Conservation (phyloP, 2,888 invertebrate genomes). For the Pammene fasciana region DNA sequence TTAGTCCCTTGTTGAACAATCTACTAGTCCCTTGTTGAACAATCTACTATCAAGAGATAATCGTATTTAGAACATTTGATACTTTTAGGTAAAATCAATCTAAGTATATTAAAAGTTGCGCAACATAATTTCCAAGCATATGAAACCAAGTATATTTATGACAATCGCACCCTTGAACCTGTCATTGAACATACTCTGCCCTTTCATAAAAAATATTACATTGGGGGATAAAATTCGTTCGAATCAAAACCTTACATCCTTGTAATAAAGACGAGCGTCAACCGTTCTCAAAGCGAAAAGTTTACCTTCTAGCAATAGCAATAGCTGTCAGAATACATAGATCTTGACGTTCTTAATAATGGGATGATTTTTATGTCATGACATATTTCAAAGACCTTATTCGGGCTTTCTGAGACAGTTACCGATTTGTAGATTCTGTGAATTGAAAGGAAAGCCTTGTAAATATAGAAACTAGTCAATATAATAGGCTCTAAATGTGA, state of each 20-base stretch:
- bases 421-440: not conserved
- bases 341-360: slow-evolving; percentile 30
- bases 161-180: not conserved
- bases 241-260: not conserved
- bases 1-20: too few relatives aligned
- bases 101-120: too few relatives aligned
- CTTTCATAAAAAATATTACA: not conserved
- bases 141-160: not conserved
- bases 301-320: slow-evolving; percentile 18
- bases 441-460: not conserved
- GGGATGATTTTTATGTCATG: slow-evolving; percentile 32
- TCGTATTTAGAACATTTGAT: too few relatives aligned
- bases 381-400: slow-evolving; percentile 16
- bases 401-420: not conserved
- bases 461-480: not conserved
- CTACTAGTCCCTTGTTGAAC: too few relatives aligned
- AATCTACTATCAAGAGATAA: too few relatives aligned
- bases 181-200: slow-evolving; percentile 6
- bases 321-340: slow-evolving; percentile 32
- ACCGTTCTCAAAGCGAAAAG: slow-evolving; percentile 2
- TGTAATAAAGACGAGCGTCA: not conserved
- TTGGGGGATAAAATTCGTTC: not conserved
- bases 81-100: too few relatives aligned
- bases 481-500: too few relatives aligned
- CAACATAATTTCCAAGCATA: not conserved